Evolutionary conservation across 37 sponge, comb jelly and placozoan genomes (phyloP).

Genomic region (Ephydatia muelleri): DNA sequence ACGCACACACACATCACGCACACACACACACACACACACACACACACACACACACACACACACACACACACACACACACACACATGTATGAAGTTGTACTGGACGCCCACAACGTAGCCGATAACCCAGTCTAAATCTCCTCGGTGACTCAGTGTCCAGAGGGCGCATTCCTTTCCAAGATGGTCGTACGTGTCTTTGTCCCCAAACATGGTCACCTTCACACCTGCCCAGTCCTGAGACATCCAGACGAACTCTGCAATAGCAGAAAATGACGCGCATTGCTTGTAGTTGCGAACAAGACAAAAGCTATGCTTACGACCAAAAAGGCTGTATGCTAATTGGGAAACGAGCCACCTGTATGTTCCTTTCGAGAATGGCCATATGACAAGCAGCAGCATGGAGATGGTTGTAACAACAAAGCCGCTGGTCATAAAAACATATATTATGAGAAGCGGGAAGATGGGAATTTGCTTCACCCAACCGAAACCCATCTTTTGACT

Average conservation of each 20-base stretch:
- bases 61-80: constrained; percentile 9
- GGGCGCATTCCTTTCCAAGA: constrained; percentile 56
- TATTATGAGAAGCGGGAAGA: constrained; percentile 32
- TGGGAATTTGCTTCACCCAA: constrained; percentile 16
- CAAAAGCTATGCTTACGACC: constrained; percentile 28
- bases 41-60: constrained; percentile 20
- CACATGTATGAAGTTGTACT: constrained; percentile 27
- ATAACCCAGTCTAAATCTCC: constrained; percentile 96
- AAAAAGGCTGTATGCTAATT: constrained; percentile 29
- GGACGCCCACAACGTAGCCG: constrained; percentile 40
- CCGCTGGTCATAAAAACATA: constrained; percentile 52
- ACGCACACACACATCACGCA: constrained; percentile 23
- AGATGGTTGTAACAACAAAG: constrained; percentile 5
- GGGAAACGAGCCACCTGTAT: constrained; percentile 33
- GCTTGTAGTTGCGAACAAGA: not conserved
- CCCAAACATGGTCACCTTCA: constrained; percentile 42
- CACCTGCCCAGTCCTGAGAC: constrained; percentile 52
- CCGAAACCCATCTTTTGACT: not conserved
- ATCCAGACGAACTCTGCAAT: constrained; percentile 56
- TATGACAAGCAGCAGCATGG: constrained; percentile 16
- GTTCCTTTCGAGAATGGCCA: constrained; percentile 46
- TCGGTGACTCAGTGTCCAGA: constrained; percentile 83
- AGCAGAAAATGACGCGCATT: not conserved
- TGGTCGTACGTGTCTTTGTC: constrained; percentile 22
- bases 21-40: constrained; percentile 3